phyloP scores from a whole-genome alignment of 2,888 invertebrate species.

The Xiphydria camelus region DNA sequence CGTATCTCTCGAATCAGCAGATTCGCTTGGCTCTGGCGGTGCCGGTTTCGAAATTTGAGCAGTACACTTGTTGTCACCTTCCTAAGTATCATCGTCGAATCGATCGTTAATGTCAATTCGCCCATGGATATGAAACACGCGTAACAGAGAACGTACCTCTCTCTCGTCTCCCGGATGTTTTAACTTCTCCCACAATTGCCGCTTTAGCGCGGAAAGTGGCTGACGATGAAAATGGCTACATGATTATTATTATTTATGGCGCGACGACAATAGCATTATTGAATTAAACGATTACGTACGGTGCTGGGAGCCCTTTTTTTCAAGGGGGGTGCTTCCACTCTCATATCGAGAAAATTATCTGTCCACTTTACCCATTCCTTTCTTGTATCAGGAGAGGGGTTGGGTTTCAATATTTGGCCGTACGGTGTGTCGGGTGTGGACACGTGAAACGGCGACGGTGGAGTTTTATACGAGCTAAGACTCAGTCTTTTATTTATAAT shows the following conservation, averaged over 20 bases:
- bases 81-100: no score
- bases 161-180: conserved; percentile 28
- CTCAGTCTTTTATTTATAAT: conserved; percentile 46
- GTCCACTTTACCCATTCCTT: conserved; percentile 61
- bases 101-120: no score
- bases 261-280: neutral
- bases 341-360: conserved; percentile 59
- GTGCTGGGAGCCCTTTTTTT: conserved; percentile 52
- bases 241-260: conserved; percentile 2
- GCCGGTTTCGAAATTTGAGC: no score
- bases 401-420: conserved; percentile 58
- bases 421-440: conserved; percentile 64
- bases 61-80: no score
- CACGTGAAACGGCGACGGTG: conserved; percentile 55
- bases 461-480: conserved; percentile 43
- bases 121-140: no score
- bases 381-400: conserved; percentile 60
- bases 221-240: conserved; percentile 26
- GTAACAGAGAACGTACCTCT: no score
- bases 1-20: no score
- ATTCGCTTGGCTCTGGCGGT: no score
- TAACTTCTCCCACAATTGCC: conserved; percentile 53
- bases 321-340: conserved; percentile 43
- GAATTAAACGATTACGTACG: conserved; percentile 36
- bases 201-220: conserved; percentile 54